phyloP scores from a whole-genome alignment of 2,797 vertebrate genomes.

The Oreortyx pictus region DNA sequence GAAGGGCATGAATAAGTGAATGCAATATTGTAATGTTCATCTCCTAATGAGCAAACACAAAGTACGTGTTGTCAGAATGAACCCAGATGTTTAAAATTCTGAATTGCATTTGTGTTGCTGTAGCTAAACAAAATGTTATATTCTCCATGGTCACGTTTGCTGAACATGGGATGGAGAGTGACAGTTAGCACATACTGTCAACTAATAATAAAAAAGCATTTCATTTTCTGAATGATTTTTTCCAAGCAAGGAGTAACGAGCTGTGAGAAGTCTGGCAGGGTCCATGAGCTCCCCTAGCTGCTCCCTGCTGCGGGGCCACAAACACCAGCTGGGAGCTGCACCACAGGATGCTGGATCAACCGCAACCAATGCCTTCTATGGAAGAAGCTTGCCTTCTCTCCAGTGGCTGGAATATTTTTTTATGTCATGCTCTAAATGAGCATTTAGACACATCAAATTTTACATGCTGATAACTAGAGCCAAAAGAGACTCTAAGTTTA shows the following conservation, averaged over 20 bases:
- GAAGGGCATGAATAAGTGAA: not conserved
- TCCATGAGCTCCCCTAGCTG: not conserved
- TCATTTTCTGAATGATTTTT: fast-evolving
- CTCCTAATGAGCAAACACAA: not conserved
- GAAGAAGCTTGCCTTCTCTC: not conserved
- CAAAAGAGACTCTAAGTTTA: not conserved
- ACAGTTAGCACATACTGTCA: not conserved
- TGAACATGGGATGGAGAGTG: not conserved
- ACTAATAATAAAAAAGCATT: not conserved
- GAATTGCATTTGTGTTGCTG: not conserved
- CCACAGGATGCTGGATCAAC: fast-evolving
- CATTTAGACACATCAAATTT: not conserved
- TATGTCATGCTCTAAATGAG: not conserved
- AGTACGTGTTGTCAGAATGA: not conserved
- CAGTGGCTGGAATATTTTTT: not conserved
- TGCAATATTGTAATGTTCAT: not conserved
- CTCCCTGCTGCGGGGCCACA: fast-evolving
- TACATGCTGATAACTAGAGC: not conserved
- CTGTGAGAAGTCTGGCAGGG: not conserved
- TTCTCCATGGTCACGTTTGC: fast-evolving
- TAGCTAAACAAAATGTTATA: not conserved
- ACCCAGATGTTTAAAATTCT: slow-evolving; percentile 5
- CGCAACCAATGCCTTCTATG: not conserved
- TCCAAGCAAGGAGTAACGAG: not conserved
- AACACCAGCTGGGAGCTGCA: not conserved